These are phyloP conservation scores for Meghimatium bilineatum DNA, from an alignment of 2,888 invertebrate genomes.

Conservation along the genomic window DNA sequence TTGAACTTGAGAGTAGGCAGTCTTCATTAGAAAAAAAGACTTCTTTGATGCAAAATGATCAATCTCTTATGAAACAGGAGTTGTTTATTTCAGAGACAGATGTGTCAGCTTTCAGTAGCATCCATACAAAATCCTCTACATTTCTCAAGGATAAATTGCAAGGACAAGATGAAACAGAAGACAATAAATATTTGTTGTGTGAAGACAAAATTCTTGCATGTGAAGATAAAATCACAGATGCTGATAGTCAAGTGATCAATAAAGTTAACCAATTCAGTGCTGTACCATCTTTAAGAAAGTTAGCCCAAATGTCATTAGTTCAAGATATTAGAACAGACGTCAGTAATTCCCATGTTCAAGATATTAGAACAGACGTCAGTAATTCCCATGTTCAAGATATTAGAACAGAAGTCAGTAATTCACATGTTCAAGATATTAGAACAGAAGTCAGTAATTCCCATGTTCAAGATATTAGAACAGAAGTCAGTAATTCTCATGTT, in stretches of 20 bases:
- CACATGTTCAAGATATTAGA: too few species aligned
- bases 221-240: background rate
- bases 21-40: background rate
- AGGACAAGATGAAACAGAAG: background rate
- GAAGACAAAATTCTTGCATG: background rate
- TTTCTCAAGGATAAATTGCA: background rate
- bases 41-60: background rate
- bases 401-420: background rate
- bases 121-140: background rate
- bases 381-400: too few species aligned
- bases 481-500: too few species aligned
- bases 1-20: slow-evolving; percentile 15
- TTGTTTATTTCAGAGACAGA: background rate
- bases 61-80: background rate
- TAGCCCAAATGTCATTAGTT: slow-evolving; percentile 17
- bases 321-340: too few species aligned
- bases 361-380: too few species aligned
- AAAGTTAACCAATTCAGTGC: slow-evolving; percentile 44
- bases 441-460: too few species aligned
- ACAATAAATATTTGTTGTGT: background rate
- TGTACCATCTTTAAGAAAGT: slow-evolving; percentile 13
- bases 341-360: too few species aligned
- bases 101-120: background rate
- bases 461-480: too few species aligned
- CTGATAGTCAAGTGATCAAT: too few species aligned